These are phyloP conservation scores for Serinus canaria DNA, from an alignment of 2,113 vertebrate species.

Conservation along the genomic window DNA sequence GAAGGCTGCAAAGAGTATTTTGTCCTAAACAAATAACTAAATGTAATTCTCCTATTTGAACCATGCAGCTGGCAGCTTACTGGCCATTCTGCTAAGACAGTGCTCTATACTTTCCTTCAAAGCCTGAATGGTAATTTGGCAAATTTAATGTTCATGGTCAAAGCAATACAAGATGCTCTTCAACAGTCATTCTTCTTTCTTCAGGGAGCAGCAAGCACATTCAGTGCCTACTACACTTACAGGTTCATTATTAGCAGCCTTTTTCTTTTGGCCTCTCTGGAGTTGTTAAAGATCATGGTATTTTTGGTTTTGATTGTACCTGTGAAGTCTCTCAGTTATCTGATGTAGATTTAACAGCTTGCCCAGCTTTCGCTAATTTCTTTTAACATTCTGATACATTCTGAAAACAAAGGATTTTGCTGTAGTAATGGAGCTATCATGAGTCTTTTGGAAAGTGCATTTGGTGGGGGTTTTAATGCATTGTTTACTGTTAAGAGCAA, in stretches of 20 bases:
- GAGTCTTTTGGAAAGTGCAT: background rate
- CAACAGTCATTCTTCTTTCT: background rate
- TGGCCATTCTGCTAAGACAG: background rate
- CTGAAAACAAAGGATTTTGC: background rate
- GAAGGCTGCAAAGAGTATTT: background rate
- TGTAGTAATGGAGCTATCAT: background rate
- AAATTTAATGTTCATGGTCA: background rate
- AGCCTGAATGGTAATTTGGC: background rate
- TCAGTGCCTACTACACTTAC: background rate
- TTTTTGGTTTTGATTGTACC: background rate
- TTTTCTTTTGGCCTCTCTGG: background rate
- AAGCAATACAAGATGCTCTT: background rate
- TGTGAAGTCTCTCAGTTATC: background rate
- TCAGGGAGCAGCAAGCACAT: background rate
- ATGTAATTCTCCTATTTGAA: background rate
- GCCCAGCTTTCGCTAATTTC: background rate
- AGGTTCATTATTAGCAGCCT: background rate
- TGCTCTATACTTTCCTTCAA: background rate
- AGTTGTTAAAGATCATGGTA: background rate
- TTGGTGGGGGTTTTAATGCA: background rate
- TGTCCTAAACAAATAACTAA: background rate
- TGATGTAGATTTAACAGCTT: background rate
- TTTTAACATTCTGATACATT: background rate
- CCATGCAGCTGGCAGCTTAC: background rate
- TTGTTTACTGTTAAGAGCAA: background rate